Evolutionary conservation across 2,113 vertebrate genomes (phyloP).

Genomic region (Pseudorectes ferrugineus): DNA sequence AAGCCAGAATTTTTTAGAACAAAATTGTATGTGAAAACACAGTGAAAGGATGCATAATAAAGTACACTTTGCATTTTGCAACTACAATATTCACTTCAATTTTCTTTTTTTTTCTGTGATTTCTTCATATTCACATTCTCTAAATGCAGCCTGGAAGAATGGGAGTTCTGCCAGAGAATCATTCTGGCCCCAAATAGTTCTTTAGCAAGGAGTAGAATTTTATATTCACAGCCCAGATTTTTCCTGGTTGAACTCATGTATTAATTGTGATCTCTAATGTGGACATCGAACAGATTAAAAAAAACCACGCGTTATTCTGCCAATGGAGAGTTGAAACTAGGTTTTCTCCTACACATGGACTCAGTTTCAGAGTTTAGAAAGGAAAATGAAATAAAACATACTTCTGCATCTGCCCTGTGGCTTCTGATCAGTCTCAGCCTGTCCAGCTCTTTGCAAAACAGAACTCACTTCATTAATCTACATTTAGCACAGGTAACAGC

Average conservation of each 20-base stretch:
- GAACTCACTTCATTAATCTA: background rate
- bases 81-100: background rate
- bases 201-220: background rate
- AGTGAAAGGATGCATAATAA: background rate
- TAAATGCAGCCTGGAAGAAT: background rate
- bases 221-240: background rate
- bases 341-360: background rate
- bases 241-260: background rate
- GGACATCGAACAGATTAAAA: background rate
- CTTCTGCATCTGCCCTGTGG: background rate
- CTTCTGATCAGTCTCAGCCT: background rate
- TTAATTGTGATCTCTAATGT: background rate
- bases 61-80: background rate
- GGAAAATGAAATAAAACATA: background rate
- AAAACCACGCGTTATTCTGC: background rate
- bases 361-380: background rate
- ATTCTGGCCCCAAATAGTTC: background rate
- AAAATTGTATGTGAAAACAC: background rate
- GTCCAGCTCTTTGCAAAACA: background rate
- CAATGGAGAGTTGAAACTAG: background rate
- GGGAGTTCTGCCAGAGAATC: background rate
- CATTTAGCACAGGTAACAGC: background rate
- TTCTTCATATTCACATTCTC: background rate
- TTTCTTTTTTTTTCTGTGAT: background rate
- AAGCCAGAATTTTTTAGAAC: background rate